Conservation (phyloP, 2,797 vertebrate genomes). For the Peromyscus attwateri region DNA sequence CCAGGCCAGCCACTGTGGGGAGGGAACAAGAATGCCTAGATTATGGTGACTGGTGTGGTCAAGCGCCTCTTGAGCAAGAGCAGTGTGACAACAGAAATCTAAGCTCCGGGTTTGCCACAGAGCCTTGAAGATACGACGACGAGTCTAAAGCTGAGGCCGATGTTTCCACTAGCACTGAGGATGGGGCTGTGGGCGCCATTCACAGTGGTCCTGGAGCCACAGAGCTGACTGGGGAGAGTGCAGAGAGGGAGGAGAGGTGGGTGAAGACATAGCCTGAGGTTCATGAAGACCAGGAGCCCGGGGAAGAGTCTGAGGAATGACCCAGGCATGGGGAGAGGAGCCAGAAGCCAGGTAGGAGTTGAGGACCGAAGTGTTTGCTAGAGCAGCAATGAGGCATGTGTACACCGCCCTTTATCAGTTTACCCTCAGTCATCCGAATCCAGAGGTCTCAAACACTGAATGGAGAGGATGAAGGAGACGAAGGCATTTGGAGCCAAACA, state of each 20-base stretch:
- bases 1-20: neutral
- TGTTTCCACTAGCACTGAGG: neutral
- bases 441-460: neutral
- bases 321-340: neutral
- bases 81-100: neutral
- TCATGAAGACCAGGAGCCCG: neutral
- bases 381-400: neutral
- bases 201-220: neutral
- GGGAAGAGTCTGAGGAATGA: neutral
- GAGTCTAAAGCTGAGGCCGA: neutral
- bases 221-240: neutral
- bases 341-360: no score
- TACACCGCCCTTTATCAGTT: rapidly evolving
- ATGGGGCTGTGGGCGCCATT: neutral
- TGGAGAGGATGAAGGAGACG: neutral
- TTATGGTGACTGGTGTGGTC: neutral
- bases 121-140: neutral
- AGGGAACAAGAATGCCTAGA: neutral
- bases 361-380: neutral
- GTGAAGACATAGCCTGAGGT: neutral
- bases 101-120: neutral
- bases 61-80: neutral
- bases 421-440: neutral
- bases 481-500: neutral
- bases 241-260: neutral